A percentile compares a stretch with the other conserved stretches of the same genome.
Conservation (phyloP, 1,140 invertebrate species). For the Drosophila tropicalis region DNA sequence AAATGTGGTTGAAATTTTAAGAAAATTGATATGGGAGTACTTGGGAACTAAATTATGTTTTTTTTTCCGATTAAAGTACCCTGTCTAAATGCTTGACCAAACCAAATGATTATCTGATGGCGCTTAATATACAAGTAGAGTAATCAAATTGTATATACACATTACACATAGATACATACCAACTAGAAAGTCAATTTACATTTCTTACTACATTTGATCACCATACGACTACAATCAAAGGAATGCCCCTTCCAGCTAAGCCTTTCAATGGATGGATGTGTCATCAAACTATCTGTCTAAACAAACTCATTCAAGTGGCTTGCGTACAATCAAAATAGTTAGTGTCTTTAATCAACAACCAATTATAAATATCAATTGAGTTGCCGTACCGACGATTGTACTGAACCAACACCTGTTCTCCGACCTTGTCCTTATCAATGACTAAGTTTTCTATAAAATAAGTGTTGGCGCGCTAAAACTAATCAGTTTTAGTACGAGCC, state of each 20-base stretch:
- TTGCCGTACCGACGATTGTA: constrained; percentile 6
- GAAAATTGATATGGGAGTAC: background rate
- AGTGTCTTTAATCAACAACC: constrained; percentile 5
- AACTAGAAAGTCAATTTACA: no score
- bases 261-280: background rate
- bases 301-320: background rate
- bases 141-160: background rate
- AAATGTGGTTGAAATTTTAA: background rate
- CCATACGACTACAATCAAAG: background rate
- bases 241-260: background rate
- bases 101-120: background rate
- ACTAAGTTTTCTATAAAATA: background rate
- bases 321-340: background rate
- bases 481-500: background rate
- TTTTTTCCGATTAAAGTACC: background rate
- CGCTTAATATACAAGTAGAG: background rate
- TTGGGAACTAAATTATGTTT: background rate
- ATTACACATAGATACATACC: background rate
- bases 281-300: background rate
- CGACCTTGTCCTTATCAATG: constrained; percentile 4
- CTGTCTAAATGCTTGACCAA: background rate
- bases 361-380: constrained; percentile 9
- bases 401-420: background rate
- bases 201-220: no score
- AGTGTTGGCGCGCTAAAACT: background rate